phyloP scores from a whole-genome alignment of 1,140 invertebrate genomes.

The Polyergus mexicanus region DNA sequence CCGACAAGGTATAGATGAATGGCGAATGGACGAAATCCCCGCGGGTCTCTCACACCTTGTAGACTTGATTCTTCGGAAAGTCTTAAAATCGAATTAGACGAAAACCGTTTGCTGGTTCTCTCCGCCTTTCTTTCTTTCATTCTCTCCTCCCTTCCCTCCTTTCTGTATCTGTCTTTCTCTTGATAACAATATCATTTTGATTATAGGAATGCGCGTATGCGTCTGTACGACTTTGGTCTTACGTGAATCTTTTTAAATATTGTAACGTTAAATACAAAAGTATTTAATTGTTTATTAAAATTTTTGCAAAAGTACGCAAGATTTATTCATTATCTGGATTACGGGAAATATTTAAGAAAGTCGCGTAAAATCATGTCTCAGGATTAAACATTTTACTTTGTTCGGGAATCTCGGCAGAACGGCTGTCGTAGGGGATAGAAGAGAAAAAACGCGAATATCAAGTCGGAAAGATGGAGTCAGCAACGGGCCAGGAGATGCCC shows the following conservation, averaged over 20 bases:
- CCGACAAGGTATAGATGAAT: slow-evolving; percentile 18
- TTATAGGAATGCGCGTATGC: background rate
- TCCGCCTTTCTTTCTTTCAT: slow-evolving; percentile 10
- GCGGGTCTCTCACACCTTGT: background rate
- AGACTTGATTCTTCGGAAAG: slow-evolving; percentile 9
- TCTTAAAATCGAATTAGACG: slow-evolving; percentile 54
- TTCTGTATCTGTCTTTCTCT: background rate
- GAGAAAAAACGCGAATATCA: slow-evolving; percentile 57
- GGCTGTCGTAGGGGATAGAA: slow-evolving; percentile 13
- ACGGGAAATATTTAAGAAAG: background rate
- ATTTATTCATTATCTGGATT: background rate
- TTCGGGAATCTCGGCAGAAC: slow-evolving; percentile 59
- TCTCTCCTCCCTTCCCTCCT: background rate
- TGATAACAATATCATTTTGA: background rate
- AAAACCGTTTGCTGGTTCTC: background rate
- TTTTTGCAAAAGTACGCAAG: background rate
- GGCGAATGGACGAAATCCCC: slow-evolving; percentile 41
- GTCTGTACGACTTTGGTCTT: too few relatives aligned
- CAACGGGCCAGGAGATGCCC: slow-evolving; percentile 11
- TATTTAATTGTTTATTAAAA: too few relatives aligned
- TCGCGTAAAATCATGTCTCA: background rate
- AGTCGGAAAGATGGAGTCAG: slow-evolving; percentile 61
- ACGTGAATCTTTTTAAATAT: too few relatives aligned
- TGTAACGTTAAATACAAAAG: too few relatives aligned
- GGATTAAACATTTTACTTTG: background rate